Conservation (phyloP, 2,888 invertebrate genomes). For the Entomobrya multifasciata region DNA sequence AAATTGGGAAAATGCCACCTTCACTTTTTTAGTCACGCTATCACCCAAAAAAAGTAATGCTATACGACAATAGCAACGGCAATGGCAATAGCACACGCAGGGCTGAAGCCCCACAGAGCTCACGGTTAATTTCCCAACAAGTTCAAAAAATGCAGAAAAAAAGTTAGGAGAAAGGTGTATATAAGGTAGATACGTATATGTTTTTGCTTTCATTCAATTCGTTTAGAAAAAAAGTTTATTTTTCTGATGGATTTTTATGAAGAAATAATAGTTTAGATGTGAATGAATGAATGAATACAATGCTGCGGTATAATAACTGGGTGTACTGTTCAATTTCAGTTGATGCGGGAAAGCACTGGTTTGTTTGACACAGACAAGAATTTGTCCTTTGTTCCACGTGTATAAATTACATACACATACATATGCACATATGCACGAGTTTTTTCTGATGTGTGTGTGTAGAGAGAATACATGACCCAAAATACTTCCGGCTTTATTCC, state of each 20-base stretch:
- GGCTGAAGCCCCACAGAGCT: constrained; percentile 24
- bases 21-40: constrained; percentile 48
- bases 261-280: constrained; percentile 52
- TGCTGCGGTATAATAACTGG: constrained; percentile 30
- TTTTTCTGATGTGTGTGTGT: neutral
- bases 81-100: constrained; percentile 6
- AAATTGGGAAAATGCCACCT: constrained; percentile 39
- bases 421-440: neutral
- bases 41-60: too few species aligned
- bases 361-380: constrained; percentile 44
- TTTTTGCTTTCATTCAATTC: neutral
- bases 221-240: too few species aligned
- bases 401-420: neutral
- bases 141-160: too few species aligned
- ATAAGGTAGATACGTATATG: too few species aligned
- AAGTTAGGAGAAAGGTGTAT: too few species aligned
- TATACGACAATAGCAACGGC: too few species aligned
- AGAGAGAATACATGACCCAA: constrained; percentile 18
- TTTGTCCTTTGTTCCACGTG: constrained; percentile 22
- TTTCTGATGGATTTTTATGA: constrained; percentile 38
- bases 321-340: too few species aligned
- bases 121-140: too few species aligned
- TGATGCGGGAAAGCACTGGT: constrained; percentile 9
- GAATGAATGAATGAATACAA: too few species aligned
- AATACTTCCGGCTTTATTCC: constrained; percentile 62